A percentile compares a stretch with the other conserved stretches of the same genome.
phyloP scores from a whole-genome alignment of 1,140 invertebrate genomes.

The Batillaria attramentaria region DNA sequence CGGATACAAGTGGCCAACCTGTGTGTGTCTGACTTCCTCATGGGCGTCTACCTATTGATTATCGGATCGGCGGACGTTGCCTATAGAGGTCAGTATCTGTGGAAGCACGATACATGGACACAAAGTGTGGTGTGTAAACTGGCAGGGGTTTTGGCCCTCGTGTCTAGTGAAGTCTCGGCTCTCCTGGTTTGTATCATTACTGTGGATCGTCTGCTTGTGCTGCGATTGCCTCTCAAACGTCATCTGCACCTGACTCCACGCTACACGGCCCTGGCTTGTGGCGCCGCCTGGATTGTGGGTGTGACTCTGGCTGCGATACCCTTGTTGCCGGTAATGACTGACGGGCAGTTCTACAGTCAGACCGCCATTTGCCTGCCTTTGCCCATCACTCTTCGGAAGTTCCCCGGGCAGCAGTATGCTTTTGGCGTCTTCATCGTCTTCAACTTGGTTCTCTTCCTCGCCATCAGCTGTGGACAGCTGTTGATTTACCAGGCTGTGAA shows the following conservation, averaged over 20 bases:
- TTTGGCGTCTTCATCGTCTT: constrained; percentile 43
- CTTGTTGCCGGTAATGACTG: not conserved
- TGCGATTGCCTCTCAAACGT: constrained; percentile 54
- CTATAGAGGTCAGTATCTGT: constrained; percentile 53
- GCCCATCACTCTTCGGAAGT: not conserved
- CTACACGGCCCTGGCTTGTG: constrained; percentile 4
- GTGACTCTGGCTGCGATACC: not conserved
- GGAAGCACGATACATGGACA: constrained; percentile 51
- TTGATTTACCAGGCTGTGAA: constrained; percentile 40
- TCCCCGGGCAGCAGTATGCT: constrained; percentile 42
- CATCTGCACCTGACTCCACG: constrained; percentile 29
- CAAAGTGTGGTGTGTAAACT: constrained; percentile 46
- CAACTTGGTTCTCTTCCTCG: constrained; percentile 45
- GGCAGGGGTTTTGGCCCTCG: constrained; percentile 55
- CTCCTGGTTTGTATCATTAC: constrained; percentile 57
- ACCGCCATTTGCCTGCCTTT: not conserved
- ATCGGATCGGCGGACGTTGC: constrained; percentile 55
- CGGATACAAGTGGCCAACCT: constrained; percentile 50
- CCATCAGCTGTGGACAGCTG: constrained; percentile 41
- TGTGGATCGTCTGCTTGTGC: constrained; percentile 51
- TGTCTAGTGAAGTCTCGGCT: constrained; percentile 57
- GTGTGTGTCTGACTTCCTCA: constrained; percentile 55
- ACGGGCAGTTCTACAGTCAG: not conserved
- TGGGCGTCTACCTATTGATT: constrained; percentile 62
- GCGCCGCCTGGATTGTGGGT: not conserved